Percentiles rank a stretch among this genome's conserved stretches.
Conservation (phyloP, 1,140 invertebrate genomes). For the Sinella curviseta region DNA sequence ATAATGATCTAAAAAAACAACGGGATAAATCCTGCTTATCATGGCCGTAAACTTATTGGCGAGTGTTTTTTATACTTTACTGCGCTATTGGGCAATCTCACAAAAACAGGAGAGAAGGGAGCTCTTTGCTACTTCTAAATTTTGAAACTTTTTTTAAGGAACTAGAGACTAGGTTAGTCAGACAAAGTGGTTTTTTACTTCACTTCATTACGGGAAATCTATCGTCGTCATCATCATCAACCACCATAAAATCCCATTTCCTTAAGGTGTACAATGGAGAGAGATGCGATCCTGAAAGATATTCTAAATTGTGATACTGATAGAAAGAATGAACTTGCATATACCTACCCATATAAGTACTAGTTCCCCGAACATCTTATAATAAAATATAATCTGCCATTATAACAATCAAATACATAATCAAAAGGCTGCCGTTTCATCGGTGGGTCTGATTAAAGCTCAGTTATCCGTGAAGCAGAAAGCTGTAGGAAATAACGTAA, state of each 20-base stretch:
- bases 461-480: neutral
- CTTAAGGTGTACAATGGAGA: neutral
- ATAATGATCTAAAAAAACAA: too few relatives aligned
- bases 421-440: neutral
- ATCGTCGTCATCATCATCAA: neutral
- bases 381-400: too few relatives aligned
- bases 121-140: too few relatives aligned
- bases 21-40: too few relatives aligned
- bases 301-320: neutral
- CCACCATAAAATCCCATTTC: constrained; percentile 9
- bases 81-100: too few relatives aligned
- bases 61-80: too few relatives aligned
- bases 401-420: neutral
- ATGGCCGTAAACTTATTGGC: too few relatives aligned
- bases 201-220: neutral
- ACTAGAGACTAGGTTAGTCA: neutral
- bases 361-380: too few relatives aligned
- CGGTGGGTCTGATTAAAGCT: neutral
- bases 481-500: too few relatives aligned
- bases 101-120: too few relatives aligned
- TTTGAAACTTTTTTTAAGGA: neutral
- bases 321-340: too few relatives aligned
- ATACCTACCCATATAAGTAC: too few relatives aligned
- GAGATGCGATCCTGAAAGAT: neutral
- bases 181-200: neutral